These are phyloP conservation scores for Spisula solida DNA, from an alignment of 2,888 invertebrate genomes.

Conservation along the genomic window DNA sequence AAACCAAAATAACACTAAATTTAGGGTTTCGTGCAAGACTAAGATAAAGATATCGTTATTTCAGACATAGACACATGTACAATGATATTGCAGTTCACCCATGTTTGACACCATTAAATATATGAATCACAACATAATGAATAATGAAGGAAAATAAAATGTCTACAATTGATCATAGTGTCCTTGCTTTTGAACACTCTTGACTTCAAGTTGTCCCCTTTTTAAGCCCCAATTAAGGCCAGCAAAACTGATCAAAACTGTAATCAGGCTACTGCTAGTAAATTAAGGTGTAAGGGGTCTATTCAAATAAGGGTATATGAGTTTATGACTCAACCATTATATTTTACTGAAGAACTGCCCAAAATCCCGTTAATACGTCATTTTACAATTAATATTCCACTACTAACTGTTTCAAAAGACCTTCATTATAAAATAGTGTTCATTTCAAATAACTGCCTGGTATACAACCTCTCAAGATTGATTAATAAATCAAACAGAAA, in stretches of 20 bases:
- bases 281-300: too few relatives aligned
- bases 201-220: too few relatives aligned
- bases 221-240: too few relatives aligned
- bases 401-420: neutral
- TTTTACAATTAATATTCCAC: neutral
- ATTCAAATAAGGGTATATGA: too few relatives aligned
- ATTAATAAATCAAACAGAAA: neutral
- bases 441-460: neutral
- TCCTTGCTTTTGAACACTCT: too few relatives aligned
- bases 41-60: neutral
- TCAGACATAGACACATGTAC: neutral
- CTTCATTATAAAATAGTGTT: neutral
- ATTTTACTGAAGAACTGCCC: too few relatives aligned
- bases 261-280: too few relatives aligned
- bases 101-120: conserved; percentile 1
- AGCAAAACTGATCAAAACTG: too few relatives aligned
- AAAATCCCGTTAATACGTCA: neutral
- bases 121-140: neutral
- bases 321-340: too few relatives aligned
- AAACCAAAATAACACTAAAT: conserved; percentile 5
- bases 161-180: neutral
- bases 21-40: neutral
- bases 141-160: neutral
- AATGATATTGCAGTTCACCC: conserved; percentile 12
- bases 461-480: neutral